phyloP scores from a whole-genome alignment of 2,797 vertebrate genomes.

The Danio aesculapii region DNA sequence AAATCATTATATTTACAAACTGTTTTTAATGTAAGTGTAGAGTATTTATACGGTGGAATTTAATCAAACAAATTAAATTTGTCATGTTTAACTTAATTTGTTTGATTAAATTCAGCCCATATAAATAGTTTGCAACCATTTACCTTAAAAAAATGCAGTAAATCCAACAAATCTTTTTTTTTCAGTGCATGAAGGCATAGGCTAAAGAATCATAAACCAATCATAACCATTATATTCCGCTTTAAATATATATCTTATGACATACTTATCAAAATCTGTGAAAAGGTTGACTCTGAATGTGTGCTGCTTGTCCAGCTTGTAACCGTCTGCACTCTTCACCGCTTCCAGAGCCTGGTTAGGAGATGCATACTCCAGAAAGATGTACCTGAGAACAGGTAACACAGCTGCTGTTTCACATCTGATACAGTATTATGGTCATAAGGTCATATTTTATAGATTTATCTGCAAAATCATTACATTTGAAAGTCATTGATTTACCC shows the following conservation, averaged over 20 bases:
- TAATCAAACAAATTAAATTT: too few species aligned
- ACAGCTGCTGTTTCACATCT: background rate
- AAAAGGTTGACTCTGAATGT: slow-evolving; percentile 98
- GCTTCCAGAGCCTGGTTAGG: slow-evolving; percentile 92
- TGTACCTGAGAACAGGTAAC: slow-evolving; percentile 82
- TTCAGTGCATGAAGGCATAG: too few species aligned
- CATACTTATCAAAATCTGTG: slow-evolving; percentile 98
- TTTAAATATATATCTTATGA: background rate
- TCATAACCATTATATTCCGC: background rate
- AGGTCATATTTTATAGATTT: too few species aligned
- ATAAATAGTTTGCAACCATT: too few species aligned
- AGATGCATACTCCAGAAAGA: slow-evolving; percentile 93
- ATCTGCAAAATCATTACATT: background rate
- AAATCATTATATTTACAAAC: too few species aligned
- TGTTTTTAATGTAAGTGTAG: too few species aligned
- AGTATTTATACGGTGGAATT: too few species aligned
- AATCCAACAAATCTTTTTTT: too few species aligned
- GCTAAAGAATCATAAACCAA: background rate
- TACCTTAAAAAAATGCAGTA: too few species aligned
- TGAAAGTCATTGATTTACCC: slow-evolving; percentile 77
- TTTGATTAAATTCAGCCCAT: too few species aligned
- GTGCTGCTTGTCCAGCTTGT: slow-evolving; percentile 97
- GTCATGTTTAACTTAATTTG: too few species aligned
- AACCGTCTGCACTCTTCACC: slow-evolving; percentile 94
- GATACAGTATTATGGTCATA: background rate